phyloP scores from a whole-genome alignment of 2,113 vertebrate species.

The Paraplagusia blochii region DNA sequence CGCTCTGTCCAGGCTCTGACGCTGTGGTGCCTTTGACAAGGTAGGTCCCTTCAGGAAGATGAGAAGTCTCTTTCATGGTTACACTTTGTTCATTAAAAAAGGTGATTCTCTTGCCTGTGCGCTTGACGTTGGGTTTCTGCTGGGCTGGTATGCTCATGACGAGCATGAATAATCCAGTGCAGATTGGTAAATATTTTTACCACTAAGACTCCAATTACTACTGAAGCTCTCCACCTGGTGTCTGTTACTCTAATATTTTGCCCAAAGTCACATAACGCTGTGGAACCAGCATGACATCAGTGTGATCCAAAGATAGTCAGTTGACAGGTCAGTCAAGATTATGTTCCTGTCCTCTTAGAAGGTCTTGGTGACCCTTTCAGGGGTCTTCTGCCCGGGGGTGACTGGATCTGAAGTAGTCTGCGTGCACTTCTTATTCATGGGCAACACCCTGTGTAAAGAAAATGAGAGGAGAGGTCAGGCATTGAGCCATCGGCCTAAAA shows the following conservation, averaged over 20 bases:
- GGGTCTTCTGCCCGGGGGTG: slow-evolving; percentile 30
- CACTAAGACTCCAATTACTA: slow-evolving; percentile 2
- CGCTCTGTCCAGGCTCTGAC: slow-evolving; percentile 73
- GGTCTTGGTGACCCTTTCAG: slow-evolving; percentile 34
- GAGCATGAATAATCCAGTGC: slow-evolving; percentile 66
- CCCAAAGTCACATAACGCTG: slow-evolving; percentile 1
- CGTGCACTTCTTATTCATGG: slow-evolving; percentile 59
- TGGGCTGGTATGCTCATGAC: slow-evolving; percentile 95
- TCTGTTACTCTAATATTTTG: neutral
- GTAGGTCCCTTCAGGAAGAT: slow-evolving; percentile 83
- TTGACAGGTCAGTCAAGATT: slow-evolving; percentile 16
- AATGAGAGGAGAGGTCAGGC: slow-evolving; percentile 61
- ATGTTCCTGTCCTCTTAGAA: slow-evolving; percentile 42
- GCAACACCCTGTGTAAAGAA: slow-evolving; percentile 59
- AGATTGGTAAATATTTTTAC: slow-evolving; percentile 8
- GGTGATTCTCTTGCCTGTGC: slow-evolving; percentile 88
- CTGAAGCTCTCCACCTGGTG: slow-evolving; percentile 3
- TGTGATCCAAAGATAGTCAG: neutral
- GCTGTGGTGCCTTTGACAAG: slow-evolving; percentile 76
- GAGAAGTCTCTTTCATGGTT: slow-evolving; percentile 82
- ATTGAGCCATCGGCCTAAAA: slow-evolving; percentile 46
- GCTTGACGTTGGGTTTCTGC: slow-evolving; percentile 87
- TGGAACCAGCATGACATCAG: slow-evolving; percentile 12
- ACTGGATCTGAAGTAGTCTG: slow-evolving; percentile 51
- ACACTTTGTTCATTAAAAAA: slow-evolving; percentile 84